A percentile compares a stretch with the other conserved stretches of the same genome.
phyloP scores from a whole-genome alignment of 2,113 vertebrate genomes.

The Phaethon lepturus region DNA sequence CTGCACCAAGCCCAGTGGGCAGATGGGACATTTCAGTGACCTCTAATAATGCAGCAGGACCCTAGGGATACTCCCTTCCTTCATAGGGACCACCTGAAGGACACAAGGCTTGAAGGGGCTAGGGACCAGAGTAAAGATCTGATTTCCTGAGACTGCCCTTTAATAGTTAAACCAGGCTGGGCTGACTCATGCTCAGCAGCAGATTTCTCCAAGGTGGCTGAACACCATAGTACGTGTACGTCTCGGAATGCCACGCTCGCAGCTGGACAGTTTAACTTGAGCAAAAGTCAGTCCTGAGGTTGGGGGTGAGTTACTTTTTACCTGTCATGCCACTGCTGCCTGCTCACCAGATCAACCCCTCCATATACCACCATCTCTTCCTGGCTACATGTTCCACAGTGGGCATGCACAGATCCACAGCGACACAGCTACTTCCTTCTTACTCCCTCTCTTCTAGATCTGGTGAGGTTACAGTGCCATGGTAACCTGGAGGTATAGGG shows the following conservation, averaged over 20 bases:
- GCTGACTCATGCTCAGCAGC: conserved; percentile 28
- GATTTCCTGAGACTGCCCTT: not conserved
- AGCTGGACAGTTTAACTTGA: not conserved
- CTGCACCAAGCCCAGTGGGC: not conserved
- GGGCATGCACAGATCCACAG: not conserved
- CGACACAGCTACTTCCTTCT: not conserved
- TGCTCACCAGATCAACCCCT: not conserved
- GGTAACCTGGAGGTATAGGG: conserved; percentile 9
- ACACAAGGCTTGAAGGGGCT: not conserved
- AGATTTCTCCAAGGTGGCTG: not conserved
- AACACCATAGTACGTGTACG: not conserved
- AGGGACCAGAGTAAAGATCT: not conserved
- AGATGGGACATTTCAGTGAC: not conserved
- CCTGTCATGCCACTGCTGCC: not conserved
- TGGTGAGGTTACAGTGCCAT: conserved; percentile 10
- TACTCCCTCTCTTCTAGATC: not conserved
- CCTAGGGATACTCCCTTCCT: not conserved
- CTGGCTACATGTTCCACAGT: accelerated
- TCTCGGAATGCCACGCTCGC: not conserved
- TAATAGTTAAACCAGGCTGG: not conserved
- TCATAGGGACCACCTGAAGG: not conserved
- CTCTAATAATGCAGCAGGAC: not conserved
- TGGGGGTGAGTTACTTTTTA: not conserved
- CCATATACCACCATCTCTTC: not conserved
- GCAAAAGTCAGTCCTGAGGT: not conserved